phyloP scores from a whole-genome alignment of 30 jellyfish, hydroid and myxozoan genomes.

The Chrysaora quinquecirrha region DNA sequence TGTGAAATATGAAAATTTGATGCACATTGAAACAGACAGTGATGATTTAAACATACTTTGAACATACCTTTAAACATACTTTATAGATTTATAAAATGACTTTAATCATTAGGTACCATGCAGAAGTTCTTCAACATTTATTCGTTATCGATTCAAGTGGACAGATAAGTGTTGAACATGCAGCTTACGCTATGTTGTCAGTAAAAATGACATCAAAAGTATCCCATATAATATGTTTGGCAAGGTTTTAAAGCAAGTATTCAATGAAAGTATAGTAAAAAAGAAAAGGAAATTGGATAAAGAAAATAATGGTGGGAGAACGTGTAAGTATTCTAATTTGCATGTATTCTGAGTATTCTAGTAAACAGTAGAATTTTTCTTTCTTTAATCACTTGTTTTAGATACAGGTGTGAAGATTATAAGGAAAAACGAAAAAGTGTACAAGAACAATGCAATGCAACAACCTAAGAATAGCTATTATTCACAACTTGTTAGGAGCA shows the following conservation, averaged over 20 bases:
- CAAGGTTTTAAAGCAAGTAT: not conserved
- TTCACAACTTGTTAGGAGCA: too few relatives aligned
- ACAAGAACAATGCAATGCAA: too few relatives aligned
- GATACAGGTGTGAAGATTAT: too few relatives aligned
- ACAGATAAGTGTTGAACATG: not conserved
- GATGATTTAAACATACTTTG: too few relatives aligned
- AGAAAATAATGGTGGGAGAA: constrained; percentile 1
- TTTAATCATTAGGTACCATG: not conserved
- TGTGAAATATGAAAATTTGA: too few relatives aligned
- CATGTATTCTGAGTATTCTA: too few relatives aligned
- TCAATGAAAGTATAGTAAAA: not conserved
- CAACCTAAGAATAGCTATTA: too few relatives aligned
- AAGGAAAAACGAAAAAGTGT: too few relatives aligned
- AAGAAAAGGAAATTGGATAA: too few relatives aligned
- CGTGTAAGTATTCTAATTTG: not conserved
- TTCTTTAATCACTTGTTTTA: too few relatives aligned
- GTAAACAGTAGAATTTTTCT: too few relatives aligned
- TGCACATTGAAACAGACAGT: too few relatives aligned
- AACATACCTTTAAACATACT: not conserved
- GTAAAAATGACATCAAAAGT: not conserved
- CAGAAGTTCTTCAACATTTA: not conserved
- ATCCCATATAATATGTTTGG: not conserved
- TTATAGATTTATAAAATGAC: not conserved
- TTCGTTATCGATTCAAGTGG: not conserved
- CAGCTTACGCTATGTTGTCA: not conserved